Evolutionary conservation across 2,888 invertebrate genomes (phyloP).

Genomic region (Rutpela maculata): DNA sequence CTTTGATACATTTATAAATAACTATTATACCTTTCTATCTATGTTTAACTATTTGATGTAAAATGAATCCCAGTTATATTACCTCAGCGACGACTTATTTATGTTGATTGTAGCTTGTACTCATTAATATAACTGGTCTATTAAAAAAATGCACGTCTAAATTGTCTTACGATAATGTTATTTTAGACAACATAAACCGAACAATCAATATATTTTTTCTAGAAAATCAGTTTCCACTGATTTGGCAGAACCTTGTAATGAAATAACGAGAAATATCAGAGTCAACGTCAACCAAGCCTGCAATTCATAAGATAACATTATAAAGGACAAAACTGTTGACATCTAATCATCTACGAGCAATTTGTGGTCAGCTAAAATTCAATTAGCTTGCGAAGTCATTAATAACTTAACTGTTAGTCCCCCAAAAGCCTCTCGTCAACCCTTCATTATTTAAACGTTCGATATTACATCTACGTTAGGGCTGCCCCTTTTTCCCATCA

Average conservation of each 20-base stretch:
- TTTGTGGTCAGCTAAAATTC: constrained; percentile 39
- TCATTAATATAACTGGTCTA: no score
- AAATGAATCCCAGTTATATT: no score
- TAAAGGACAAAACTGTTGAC: constrained; percentile 32
- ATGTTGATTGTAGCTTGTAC: no score
- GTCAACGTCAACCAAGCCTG: not conserved
- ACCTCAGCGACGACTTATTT: no score
- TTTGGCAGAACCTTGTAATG: not conserved
- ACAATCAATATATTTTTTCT: no score
- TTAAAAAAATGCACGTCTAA: no score
- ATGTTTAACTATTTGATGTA: no score
- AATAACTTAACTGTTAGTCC: constrained; percentile 32
- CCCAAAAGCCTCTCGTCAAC: constrained; percentile 19
- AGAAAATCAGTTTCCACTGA: not conserved
- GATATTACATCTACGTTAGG: constrained; percentile 8
- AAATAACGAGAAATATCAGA: not conserved
- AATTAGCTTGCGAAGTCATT: constrained; percentile 32
- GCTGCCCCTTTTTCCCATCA: not conserved
- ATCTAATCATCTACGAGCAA: constrained; percentile 35
- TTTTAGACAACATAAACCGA: no score
- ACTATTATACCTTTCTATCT: no score
- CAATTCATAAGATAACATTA: not conserved
- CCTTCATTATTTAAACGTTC: constrained; percentile 21
- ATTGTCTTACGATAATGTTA: no score
- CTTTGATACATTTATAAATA: no score